phyloP scores from a whole-genome alignment of 1,140 invertebrate species.

The Drosophila melanogaster region DNA sequence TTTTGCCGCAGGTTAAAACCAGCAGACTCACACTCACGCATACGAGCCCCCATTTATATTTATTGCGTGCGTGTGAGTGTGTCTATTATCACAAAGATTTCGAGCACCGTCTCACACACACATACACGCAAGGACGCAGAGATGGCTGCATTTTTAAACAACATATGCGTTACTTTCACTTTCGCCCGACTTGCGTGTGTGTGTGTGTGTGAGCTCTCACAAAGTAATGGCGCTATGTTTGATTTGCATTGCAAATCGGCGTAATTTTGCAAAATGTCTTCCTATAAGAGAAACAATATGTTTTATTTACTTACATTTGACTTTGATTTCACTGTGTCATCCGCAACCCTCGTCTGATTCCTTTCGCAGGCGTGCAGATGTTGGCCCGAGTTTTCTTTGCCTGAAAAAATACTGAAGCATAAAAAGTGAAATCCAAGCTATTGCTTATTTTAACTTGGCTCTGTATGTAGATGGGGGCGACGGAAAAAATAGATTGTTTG shows the following conservation, averaged over 20 bases:
- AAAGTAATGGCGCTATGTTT: conserved; percentile 81
- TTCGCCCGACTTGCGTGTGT: conserved; percentile 1
- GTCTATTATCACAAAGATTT: conserved; percentile 75
- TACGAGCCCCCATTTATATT: conserved; percentile 47
- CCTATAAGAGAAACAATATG: conserved; percentile 82
- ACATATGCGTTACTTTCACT: conserved; percentile 68
- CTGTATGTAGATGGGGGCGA: conserved; percentile 2
- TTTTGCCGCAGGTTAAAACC: conserved; percentile 72
- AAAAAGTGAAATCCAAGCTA: conserved; percentile 50
- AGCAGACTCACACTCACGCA: conserved; percentile 36
- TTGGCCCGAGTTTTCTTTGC: not conserved
- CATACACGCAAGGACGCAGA: conserved; percentile 25
- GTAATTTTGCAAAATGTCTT: conserved; percentile 82
- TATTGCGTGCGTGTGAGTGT: conserved; percentile 53
- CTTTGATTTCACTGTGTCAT: conserved; percentile 70
- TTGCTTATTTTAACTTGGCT: conserved; percentile 40
- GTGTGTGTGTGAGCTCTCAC: conserved; percentile 23
- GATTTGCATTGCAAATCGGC: conserved; percentile 82
- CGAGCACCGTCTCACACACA: conserved; percentile 22
- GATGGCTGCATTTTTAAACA: conserved; percentile 66
- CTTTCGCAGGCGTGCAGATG: conserved; percentile 29
- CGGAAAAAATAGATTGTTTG: conserved; percentile 45
- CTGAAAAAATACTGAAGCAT: conserved; percentile 21
- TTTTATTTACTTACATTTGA: conserved; percentile 83
- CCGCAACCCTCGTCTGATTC: conserved; percentile 15